Percentiles rank a stretch among this genome's conserved stretches.
These are phyloP conservation scores for Drosophila lacertosa DNA, from an alignment of 1,140 invertebrate species.

Conservation along the genomic window DNA sequence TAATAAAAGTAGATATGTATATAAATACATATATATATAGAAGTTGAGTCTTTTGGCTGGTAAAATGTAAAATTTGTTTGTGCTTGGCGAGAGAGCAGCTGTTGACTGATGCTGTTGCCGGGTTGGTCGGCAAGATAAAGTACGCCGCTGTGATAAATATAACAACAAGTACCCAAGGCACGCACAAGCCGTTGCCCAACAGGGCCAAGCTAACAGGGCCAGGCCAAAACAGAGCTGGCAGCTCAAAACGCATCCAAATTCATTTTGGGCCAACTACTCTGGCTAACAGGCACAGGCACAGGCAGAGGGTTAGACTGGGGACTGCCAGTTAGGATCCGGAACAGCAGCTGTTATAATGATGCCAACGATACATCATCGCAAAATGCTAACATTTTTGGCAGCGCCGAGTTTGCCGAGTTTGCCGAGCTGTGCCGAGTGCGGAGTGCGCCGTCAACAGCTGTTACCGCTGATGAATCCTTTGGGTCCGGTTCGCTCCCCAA, in stretches of 20 bases:
- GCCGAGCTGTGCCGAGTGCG: slow-evolving; percentile 19
- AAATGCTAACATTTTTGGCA: slow-evolving; percentile 81
- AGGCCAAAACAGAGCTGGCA: background rate
- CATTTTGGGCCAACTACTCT: slow-evolving; percentile 48
- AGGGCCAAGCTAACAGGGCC: too few species aligned
- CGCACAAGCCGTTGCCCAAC: slow-evolving; percentile 61
- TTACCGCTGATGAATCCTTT: slow-evolving; percentile 82
- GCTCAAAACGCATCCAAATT: slow-evolving; percentile 63
- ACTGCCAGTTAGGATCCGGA: slow-evolving; percentile 27
- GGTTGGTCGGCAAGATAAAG: slow-evolving; percentile 70
- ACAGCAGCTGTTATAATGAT: slow-evolving; percentile 79
- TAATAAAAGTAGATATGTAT: slow-evolving; percentile 23
- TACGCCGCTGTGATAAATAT: slow-evolving; percentile 79
- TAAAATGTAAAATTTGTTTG: slow-evolving; percentile 72
- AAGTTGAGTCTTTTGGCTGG: slow-evolving; percentile 26
- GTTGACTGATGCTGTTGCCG: slow-evolving; percentile 63
- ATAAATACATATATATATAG: slow-evolving; percentile 19
- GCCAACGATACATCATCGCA: slow-evolving; percentile 80
- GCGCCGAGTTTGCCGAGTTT: too few species aligned
- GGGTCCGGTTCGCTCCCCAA: slow-evolving; percentile 60
- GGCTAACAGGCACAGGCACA: background rate
- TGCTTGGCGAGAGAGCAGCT: slow-evolving; percentile 54
- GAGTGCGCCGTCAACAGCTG: slow-evolving; percentile 68
- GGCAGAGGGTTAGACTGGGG: background rate
- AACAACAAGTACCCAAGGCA: slow-evolving; percentile 81